phyloP scores from a whole-genome alignment of 2,888 invertebrate genomes.

The Yponomeuta sedellus region DNA sequence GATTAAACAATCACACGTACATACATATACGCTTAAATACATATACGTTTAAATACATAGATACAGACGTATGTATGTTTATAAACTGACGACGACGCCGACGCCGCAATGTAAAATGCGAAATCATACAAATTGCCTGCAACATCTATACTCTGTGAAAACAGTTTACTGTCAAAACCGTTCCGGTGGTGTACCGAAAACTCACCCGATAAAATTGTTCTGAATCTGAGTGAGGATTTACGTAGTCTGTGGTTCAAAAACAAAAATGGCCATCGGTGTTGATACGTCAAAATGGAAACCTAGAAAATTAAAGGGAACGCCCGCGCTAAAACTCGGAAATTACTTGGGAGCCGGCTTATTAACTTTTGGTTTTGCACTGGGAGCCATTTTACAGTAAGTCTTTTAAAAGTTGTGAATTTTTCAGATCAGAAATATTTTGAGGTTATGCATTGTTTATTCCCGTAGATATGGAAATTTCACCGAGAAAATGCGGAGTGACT shows the following conservation, averaged over 20 bases:
- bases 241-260: not conserved
- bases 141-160: no score
- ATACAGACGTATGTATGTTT: no score
- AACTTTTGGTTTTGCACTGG: constrained; percentile 52
- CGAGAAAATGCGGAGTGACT: constrained; percentile 40
- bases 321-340: constrained; percentile 75
- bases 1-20: no score
- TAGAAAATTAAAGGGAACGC: constrained; percentile 80
- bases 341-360: constrained; percentile 65
- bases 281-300: constrained; percentile 80
- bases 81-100: no score
- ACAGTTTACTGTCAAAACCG: no score
- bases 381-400: constrained; percentile 70
- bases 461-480: constrained; percentile 42
- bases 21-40: no score
- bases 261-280: constrained; percentile 69
- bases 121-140: no score
- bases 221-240: no score
- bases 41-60: no score
- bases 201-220: no score
- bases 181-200: no score
- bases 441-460: constrained; percentile 34
- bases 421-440: constrained; percentile 22
- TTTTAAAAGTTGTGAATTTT: not conserved
- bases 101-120: no score